phyloP scores from a whole-genome alignment of 2,888 invertebrate genomes.

The Drosophila basisetae region DNA sequence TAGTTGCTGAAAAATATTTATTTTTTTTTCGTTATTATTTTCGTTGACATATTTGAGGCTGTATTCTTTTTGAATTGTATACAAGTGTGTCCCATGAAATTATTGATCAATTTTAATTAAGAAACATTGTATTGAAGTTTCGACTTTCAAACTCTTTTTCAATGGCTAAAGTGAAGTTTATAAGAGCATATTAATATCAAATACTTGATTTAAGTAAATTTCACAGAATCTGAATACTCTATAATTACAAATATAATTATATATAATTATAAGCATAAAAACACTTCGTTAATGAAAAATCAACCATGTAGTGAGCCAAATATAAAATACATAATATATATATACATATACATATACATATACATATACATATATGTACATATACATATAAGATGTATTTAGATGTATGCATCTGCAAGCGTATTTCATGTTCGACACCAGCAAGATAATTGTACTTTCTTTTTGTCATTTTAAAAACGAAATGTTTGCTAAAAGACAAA shows the following conservation, averaged over 20 bases:
- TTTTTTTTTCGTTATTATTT: too few species aligned
- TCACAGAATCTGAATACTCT: too few species aligned
- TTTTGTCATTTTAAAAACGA: neutral
- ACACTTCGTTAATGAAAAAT: too few species aligned
- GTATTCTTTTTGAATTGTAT: neutral
- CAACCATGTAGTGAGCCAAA: too few species aligned
- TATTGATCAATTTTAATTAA: neutral
- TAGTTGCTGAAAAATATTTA: neutral
- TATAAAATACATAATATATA: too few species aligned
- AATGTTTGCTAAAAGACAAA: neutral
- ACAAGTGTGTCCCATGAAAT: neutral
- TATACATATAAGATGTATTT: neutral
- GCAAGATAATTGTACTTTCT: neutral
- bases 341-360: too few species aligned
- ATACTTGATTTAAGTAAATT: neutral
- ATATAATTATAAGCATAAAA: neutral
- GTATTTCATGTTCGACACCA: neutral
- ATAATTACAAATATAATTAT: neutral
- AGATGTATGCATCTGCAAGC: neutral
- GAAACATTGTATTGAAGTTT: neutral
- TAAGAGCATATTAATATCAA: neutral
- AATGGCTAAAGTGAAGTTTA: neutral
- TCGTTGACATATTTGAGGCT: neutral
- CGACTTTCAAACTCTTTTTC: neutral
- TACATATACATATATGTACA: too few species aligned